Conservation (phyloP, 2,888 invertebrate genomes). For the Eupithecia subumbrata region DNA sequence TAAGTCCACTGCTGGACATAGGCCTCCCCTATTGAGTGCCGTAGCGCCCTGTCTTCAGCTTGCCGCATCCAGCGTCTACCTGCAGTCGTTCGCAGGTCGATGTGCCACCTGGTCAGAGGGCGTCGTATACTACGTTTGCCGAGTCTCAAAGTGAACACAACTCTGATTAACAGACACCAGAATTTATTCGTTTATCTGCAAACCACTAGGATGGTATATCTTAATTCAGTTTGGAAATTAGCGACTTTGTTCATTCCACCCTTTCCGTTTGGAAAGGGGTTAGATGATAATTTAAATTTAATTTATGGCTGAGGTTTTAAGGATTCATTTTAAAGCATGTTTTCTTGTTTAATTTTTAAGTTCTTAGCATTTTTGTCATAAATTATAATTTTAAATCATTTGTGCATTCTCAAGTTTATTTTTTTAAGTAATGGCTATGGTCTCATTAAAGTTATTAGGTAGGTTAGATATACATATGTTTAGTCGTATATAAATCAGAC, state of each 20-base stretch:
- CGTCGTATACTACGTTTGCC: background rate
- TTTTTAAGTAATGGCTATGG: background rate
- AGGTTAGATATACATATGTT: background rate
- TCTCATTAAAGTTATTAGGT: background rate
- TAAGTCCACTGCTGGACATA: too few relatives aligned
- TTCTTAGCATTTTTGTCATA: background rate
- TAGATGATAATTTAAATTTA: constrained; percentile 64
- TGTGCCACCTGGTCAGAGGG: too few relatives aligned
- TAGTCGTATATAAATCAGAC: background rate
- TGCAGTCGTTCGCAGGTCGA: too few relatives aligned
- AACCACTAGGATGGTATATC: constrained; percentile 74
- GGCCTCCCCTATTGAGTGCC: too few relatives aligned
- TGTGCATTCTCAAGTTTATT: background rate
- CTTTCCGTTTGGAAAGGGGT: constrained; percentile 67
- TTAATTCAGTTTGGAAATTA: constrained; percentile 80
- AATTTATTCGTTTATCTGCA: constrained; percentile 82
- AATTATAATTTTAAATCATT: background rate
- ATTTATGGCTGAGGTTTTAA: constrained; percentile 59
- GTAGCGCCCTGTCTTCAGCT: too few relatives aligned
- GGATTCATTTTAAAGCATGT: constrained; percentile 42
- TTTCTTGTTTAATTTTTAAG: constrained; percentile 24
- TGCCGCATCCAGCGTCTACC: too few relatives aligned
- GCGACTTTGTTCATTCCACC: constrained; percentile 73
- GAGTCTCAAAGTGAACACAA: background rate
- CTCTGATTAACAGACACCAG: constrained; percentile 81